Base-by-base conservation (phyloP, 1,140 invertebrate species). In the Venturia canescens region DNA sequence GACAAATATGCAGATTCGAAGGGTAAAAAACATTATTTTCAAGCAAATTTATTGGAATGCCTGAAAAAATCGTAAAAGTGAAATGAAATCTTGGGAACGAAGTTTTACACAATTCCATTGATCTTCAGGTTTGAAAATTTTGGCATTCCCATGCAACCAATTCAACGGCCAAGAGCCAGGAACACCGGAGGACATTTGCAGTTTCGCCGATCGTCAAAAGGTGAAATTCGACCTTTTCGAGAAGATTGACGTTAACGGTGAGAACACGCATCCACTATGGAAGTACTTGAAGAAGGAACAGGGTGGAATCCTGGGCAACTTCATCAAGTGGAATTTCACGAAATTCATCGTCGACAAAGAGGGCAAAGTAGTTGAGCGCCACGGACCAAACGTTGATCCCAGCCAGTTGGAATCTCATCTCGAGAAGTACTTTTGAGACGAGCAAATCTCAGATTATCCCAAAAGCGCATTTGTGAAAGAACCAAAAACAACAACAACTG, bases 301-400 rank as follows among this genome's bases (percentile, higher is more conserved):
- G 88, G 93, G 94, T n/a, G 96, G 96, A 0, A 94, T 93, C 16
- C 85, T 97, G 11, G 95, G 95, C 60, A 94, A 94, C 89, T 96
- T 95, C 77, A 98, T 99, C 85, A 99, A 99, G 89, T 99, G 98
- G 98, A 99, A 99, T 91, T 99, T 99, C 86, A 97, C 97, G 18
- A 99, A 99, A 88, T 99, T 99, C 91, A 94, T 99, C 77, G 93
- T 99, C 18, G 94, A 99, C 90, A 97, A 95, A 89, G 93, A 98
- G 50, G 98, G 98, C 7, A 93, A 96, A 72, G 97, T 98, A 0
- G 95, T 99, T 0, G 96, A 97, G 86, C 93, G 98, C 83, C 97
- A 97, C 88, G 96, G 94, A 6, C 96, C 97, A 0, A 96, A 94
- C 76, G 95, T 94, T 0, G 94, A 97, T 88, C 98, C 98, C 1